Evolutionary conservation across 2,113 vertebrate species (phyloP).

Genomic region (Pomatostomus ruficeps): DNA sequence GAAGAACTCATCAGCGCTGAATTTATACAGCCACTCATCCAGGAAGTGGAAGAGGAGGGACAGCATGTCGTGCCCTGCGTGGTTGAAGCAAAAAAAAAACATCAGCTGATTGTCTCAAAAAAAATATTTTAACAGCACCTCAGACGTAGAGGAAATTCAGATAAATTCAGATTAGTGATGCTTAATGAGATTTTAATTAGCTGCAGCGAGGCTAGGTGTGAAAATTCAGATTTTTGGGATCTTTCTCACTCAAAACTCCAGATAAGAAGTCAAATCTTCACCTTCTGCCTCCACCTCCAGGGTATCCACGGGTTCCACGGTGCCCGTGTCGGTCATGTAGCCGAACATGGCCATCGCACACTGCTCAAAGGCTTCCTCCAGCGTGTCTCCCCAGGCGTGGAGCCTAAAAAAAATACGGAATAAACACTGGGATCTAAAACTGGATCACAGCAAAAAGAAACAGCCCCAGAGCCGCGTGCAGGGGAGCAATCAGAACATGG

Average conservation of each 20-base stretch:
- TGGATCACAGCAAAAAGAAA: neutral
- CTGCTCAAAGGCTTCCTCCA: constrained; percentile 97
- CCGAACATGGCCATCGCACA: constrained; percentile 97
- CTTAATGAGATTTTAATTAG: neutral
- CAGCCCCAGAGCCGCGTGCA: neutral
- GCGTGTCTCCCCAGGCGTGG: constrained; percentile 89
- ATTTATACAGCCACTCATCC: constrained; percentile 96
- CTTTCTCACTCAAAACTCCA: neutral
- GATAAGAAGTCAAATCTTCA: neutral
- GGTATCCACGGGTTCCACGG: constrained; percentile 86
- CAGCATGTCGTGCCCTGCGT: constrained; percentile 85
- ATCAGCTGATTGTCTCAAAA: neutral
- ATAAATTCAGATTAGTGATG: neutral
- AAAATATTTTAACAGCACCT: neutral
- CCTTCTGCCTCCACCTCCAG: constrained; percentile 88
- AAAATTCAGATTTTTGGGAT: neutral
- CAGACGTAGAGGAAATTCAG: neutral
- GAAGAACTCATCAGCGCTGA: constrained; percentile 90
- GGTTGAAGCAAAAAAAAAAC: constrained; percentile 10
- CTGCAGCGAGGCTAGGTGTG: neutral
- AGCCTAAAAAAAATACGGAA: constrained; percentile 69
- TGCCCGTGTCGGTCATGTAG: constrained; percentile 95
- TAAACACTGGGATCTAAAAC: neutral
- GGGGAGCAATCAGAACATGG: neutral
- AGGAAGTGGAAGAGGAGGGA: constrained; percentile 95